Percentiles rank a stretch among this genome's conserved stretches.
phyloP scores from a whole-genome alignment of 2,113 vertebrate species.

The Hyaena hyaena region DNA sequence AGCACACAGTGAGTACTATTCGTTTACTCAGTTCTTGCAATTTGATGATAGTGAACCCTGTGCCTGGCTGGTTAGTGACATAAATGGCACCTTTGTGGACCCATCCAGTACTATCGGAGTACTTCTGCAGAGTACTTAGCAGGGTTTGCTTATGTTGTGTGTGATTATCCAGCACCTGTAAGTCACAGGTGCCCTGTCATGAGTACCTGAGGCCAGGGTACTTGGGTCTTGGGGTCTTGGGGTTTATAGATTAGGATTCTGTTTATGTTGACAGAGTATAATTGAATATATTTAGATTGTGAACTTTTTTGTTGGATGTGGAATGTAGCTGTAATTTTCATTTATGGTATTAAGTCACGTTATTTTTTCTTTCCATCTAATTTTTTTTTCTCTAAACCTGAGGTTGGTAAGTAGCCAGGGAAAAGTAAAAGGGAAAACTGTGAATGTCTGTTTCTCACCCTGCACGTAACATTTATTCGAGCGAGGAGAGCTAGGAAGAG shows the following conservation, averaged over 20 bases:
- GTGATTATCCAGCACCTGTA: background rate
- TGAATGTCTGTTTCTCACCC: background rate
- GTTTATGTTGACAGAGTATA: background rate
- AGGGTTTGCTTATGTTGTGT: background rate
- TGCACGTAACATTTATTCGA: background rate
- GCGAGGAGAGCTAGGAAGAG: background rate
- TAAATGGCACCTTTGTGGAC: background rate
- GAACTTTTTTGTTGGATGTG: background rate
- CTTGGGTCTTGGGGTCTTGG: background rate
- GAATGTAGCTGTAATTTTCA: background rate
- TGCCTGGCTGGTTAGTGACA: background rate
- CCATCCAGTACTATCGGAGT: too few species aligned
- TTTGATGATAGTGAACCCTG: rapidly evolving
- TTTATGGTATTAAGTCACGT: background rate
- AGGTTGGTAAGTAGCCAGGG: background rate
- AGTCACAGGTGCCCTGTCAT: background rate
- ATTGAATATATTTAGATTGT: background rate
- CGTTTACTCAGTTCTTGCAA: background rate
- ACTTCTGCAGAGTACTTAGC: background rate
- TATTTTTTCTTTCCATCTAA: background rate
- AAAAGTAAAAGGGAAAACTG: background rate
- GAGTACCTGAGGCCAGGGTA: background rate
- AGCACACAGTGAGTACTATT: constrained; percentile 88
- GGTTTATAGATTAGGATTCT: background rate
- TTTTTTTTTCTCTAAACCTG: background rate